Evolutionary conservation across 2,113 vertebrate species (phyloP).

Genomic region (Cryptotis parvus): DNA sequence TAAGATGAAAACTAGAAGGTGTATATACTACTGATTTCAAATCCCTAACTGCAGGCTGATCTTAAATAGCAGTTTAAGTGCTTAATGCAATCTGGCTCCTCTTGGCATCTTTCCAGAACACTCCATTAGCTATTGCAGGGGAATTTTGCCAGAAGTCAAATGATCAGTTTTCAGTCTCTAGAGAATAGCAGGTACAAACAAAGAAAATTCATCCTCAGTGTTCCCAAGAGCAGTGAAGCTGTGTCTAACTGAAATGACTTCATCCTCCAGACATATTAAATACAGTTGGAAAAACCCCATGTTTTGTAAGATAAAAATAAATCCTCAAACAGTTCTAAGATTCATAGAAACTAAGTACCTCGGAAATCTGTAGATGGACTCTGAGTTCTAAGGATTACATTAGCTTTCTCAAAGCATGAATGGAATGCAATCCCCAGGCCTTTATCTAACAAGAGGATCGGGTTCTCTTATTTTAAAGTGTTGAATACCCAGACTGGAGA

Average conservation of each 20-base stretch:
- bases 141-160: constrained; percentile 75
- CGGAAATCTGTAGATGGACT: neutral
- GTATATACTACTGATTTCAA: constrained; percentile 38
- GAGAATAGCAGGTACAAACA: constrained; percentile 22
- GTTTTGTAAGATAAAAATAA: constrained; percentile 16
- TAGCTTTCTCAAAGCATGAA: neutral
- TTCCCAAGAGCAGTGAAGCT: neutral
- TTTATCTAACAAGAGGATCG: neutral
- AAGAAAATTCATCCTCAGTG: neutral
- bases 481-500: too few species aligned
- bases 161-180: constrained; percentile 65
- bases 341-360: neutral
- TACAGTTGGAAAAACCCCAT: neutral
- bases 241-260: neutral
- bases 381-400: neutral
- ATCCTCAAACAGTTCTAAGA: neutral
- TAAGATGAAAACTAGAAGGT: constrained; percentile 36
- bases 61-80: constrained; percentile 69
- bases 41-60: constrained; percentile 50
- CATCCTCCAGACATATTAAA: neutral
- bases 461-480: neutral
- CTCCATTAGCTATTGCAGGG: constrained; percentile 65
- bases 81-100: constrained; percentile 66
- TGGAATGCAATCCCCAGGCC: neutral
- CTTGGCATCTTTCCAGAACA: constrained; percentile 56